These are phyloP conservation scores for Felis chaus DNA, from an alignment of 2,113 vertebrate genomes.

Conservation along the genomic window DNA sequence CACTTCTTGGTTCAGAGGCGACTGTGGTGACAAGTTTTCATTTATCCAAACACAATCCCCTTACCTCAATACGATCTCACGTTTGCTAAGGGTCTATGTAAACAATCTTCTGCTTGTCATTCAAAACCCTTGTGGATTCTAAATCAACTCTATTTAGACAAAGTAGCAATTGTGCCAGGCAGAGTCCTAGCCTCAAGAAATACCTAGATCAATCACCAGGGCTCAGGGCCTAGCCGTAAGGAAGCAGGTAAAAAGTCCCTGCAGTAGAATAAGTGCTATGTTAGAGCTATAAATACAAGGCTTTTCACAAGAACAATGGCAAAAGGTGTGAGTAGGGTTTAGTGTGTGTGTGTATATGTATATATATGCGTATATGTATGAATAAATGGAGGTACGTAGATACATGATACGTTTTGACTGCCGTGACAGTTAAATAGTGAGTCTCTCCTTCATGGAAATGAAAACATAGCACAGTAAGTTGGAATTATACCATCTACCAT, in stretches of 20 bases:
- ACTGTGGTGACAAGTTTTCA: not conserved
- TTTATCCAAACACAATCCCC: not conserved
- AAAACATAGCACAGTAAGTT: not conserved
- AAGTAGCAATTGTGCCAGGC: not conserved
- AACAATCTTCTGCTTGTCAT: not conserved
- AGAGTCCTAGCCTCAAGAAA: conserved; percentile 18
- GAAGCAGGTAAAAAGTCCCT: not conserved
- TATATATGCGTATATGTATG: rapidly evolving
- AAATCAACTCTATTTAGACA: conserved; percentile 10
- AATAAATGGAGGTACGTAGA: not conserved
- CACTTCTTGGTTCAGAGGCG: not conserved
- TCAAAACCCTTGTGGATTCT: conserved; percentile 10
- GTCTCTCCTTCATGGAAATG: not conserved
- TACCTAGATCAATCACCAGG: not conserved
- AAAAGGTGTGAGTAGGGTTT: not conserved
- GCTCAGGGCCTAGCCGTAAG: not conserved
- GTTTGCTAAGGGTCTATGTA: not conserved
- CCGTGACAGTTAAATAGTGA: not conserved
- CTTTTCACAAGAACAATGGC: not conserved
- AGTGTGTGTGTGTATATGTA: not conserved
- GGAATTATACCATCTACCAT: not conserved
- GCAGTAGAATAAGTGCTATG: not conserved
- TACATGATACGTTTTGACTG: not conserved
- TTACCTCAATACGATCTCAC: not conserved
- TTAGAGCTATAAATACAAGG: not conserved